Evolutionary conservation across 1,140 invertebrate species (phyloP).

Genomic region (Lerema accius): DNA sequence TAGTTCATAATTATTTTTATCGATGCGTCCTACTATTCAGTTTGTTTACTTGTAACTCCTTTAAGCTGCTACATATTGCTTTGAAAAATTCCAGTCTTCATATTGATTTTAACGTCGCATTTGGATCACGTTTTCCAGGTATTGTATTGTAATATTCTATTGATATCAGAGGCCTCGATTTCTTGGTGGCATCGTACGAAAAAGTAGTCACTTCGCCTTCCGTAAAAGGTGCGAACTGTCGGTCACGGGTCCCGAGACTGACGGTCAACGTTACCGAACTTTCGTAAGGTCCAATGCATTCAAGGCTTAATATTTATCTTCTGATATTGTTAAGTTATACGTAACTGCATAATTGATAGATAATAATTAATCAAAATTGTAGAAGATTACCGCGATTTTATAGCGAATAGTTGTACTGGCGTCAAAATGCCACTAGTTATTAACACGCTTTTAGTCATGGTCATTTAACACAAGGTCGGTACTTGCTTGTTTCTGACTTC

Average conservation of each 20-base stretch:
- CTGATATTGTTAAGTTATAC: too few species aligned
- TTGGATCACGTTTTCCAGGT: slow-evolving; percentile 7
- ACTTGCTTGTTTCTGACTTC: too few species aligned
- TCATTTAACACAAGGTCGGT: too few species aligned
- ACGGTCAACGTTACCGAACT: slow-evolving; percentile 42
- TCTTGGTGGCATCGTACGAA: slow-evolving; percentile 17
- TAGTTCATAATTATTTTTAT: slow-evolving; percentile 11
- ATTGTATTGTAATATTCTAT: slow-evolving; percentile 11
- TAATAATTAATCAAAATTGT: too few species aligned
- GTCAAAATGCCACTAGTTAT: too few species aligned
- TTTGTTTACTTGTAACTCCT: too few species aligned
- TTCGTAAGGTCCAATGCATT: slow-evolving; percentile 41
- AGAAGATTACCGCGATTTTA: too few species aligned
- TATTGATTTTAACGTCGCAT: background rate
- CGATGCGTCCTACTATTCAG: too few species aligned
- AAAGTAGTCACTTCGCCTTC: slow-evolving; percentile 8
- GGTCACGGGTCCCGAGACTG: background rate
- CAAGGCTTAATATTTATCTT: too few species aligned
- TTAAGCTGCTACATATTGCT: background rate
- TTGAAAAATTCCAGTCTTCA: background rate
- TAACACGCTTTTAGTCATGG: too few species aligned
- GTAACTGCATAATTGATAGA: too few species aligned
- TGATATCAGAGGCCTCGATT: slow-evolving; percentile 18
- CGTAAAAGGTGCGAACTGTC: slow-evolving; percentile 21
- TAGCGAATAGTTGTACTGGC: too few species aligned